Base-by-base conservation (phyloP, 2,888 invertebrate genomes). In the Pollenia griseotomentosa region DNA sequence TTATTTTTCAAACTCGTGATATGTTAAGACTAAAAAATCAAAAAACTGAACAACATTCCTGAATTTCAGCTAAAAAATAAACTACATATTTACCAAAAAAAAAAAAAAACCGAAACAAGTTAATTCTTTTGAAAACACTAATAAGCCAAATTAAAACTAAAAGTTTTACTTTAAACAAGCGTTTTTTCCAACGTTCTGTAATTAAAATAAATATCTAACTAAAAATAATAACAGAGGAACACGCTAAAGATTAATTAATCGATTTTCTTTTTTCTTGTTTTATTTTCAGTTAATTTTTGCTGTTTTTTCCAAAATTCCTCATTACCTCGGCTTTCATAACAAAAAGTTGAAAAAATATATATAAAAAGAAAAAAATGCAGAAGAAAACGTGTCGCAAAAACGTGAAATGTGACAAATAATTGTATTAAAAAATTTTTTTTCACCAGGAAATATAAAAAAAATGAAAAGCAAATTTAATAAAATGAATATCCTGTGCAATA, bases 231-330 rank as follows among this genome's bases (percentile, higher is more conserved):
- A 74, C 73, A 80, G 77, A 61, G 74, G 68, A 79, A 78, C 74
- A 84, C 55, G 80, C 79, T 51, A 83, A 84, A 78, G 59, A 84
- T 79, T 84, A 86, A 86, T 81, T 86, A 84, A 86, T 82, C 70
- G 83, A 83, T 83, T 83, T 61, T n/a, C 19, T 8, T 40, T 61
- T 19, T 40, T 61, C 33, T 66, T 66, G 16, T 83, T 53, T 61
- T 71, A 51, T 66, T 74, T 74, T 33, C 61, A 55, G 68, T 83
- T 75, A 12, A 51, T 33, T 51, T 73, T 53, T 57, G 61, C 16
- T 75, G 53, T 11, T 14, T 51, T 14, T 48, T 7, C 33, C n/a
- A 14, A 71, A 44, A 23, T 40, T 16, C 23, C 46, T 57, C 57
- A 16, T 63, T 68, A 51, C 33, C 63, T 66, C 16, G 63, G 65